Evolutionary conservation across 2,797 vertebrate species (phyloP).

Genomic region (Spinibarbus caldwelli): DNA sequence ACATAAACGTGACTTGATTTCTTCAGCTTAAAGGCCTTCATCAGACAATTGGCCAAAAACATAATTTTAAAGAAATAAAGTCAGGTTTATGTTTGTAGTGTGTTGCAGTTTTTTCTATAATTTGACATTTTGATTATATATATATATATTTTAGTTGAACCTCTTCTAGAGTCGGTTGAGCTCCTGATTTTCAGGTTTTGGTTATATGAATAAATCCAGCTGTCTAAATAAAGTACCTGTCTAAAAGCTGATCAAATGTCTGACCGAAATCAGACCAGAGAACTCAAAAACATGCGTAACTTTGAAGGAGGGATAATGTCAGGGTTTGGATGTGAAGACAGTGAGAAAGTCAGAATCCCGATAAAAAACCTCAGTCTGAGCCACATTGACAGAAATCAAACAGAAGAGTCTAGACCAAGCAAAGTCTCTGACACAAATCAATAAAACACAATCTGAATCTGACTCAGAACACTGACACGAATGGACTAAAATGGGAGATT

Average conservation of each 20-base stretch:
- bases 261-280: background rate
- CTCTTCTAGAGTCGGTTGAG: background rate
- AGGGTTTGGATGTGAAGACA: background rate
- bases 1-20: background rate
- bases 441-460: conserved; percentile 6
- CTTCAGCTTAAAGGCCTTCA: background rate
- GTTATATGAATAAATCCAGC: background rate
- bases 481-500: too few species aligned
- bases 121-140: too few species aligned
- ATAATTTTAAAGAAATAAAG: background rate
- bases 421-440: background rate
- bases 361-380: background rate
- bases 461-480: background rate
- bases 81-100: background rate
- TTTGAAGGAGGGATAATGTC: background rate
- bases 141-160: too few species aligned
- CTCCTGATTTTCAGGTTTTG: background rate
- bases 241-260: background rate
- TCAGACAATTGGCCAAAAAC: background rate
- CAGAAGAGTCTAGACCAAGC: background rate
- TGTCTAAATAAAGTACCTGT: background rate
- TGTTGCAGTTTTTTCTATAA: too few species aligned
- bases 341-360: background rate
- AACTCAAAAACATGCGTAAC: background rate
- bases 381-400: background rate